Evolutionary conservation across 2,888 invertebrate species (phyloP).

Genomic region (Eupsilia transversa): DNA sequence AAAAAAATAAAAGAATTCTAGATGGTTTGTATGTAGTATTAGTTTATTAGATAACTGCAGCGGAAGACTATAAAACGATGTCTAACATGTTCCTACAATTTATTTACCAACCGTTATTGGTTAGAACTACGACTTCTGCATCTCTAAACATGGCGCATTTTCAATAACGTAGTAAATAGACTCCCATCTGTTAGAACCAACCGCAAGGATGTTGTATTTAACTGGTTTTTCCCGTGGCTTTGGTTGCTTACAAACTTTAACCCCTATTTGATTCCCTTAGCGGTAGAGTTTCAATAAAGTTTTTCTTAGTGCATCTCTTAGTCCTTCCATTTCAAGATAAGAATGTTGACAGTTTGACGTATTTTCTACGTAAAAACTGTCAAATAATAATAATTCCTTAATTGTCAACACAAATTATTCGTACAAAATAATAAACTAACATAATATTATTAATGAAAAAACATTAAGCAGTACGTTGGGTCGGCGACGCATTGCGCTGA

Average conservation of each 20-base stretch:
- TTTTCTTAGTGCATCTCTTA: not conserved
- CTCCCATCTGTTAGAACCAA: not conserved
- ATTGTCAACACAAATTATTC: too few species aligned
- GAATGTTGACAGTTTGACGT: not conserved
- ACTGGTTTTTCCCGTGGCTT: not conserved
- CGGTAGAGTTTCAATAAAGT: not conserved
- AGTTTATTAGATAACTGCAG: not conserved
- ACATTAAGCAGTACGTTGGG: too few species aligned
- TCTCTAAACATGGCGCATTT: constrained; percentile 17
- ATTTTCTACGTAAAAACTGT: too few species aligned
- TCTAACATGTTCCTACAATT: constrained; percentile 27
- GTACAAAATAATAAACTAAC: too few species aligned
- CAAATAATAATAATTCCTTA: too few species aligned
- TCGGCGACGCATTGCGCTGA: too few species aligned
- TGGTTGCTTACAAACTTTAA: not conserved
- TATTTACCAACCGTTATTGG: constrained; percentile 35
- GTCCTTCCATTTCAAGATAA: not conserved
- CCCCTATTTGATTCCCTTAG: not conserved
- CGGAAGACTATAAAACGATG: constrained; percentile 14
- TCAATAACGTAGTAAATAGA: constrained; percentile 21
- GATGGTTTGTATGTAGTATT: not conserved
- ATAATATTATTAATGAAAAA: too few species aligned
- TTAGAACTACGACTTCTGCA: constrained; percentile 10
- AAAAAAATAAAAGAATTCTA: not conserved
- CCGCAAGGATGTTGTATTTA: not conserved